A percentile compares a stretch with the other conserved stretches of the same genome.
phyloP scores from a whole-genome alignment of 2,888 invertebrate species.

The Lepidocyrtinus sp. region DNA sequence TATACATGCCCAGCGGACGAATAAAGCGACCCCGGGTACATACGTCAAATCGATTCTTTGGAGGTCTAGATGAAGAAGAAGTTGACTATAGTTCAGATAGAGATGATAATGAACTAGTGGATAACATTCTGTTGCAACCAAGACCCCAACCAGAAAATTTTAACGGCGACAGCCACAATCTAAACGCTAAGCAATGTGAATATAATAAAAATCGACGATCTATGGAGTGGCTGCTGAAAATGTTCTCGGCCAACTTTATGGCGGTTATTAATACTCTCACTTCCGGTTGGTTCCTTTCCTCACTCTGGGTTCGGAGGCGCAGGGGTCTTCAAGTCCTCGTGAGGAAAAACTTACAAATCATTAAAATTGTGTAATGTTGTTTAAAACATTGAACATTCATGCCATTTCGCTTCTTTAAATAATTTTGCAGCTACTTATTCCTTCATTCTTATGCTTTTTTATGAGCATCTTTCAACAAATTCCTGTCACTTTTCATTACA shows the following conservation, averaged over 20 bases:
- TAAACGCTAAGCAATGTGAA: constrained; percentile 14
- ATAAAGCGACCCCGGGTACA: neutral
- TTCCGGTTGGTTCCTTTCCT: constrained; percentile 18
- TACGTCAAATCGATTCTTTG: neutral
- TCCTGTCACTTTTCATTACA: constrained; percentile 48
- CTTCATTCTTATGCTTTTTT: constrained; percentile 56
- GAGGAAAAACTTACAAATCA: neutral
- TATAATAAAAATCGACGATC: neutral
- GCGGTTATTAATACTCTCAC: constrained; percentile 38
- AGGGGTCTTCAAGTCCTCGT: constrained; percentile 51
- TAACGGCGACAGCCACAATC: neutral
- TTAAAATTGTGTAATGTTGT: too few relatives aligned
- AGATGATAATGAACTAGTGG: neutral
- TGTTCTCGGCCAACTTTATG: constrained; percentile 27
- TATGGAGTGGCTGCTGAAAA: constrained; percentile 28
- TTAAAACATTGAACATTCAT: too few relatives aligned
- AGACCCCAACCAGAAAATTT: neutral
- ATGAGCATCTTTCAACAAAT: constrained; percentile 53
- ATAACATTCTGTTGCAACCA: neutral
- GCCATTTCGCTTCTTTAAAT: neutral
- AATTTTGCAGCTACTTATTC: constrained; percentile 39
- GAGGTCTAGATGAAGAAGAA: neutral
- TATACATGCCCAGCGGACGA: constrained; percentile 3
- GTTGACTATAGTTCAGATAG: neutral
- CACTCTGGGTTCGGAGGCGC: constrained; percentile 29